These are phyloP conservation scores for Molossus alvarezi DNA, from an alignment of 2,797 vertebrate species.

Conservation along the genomic window DNA sequence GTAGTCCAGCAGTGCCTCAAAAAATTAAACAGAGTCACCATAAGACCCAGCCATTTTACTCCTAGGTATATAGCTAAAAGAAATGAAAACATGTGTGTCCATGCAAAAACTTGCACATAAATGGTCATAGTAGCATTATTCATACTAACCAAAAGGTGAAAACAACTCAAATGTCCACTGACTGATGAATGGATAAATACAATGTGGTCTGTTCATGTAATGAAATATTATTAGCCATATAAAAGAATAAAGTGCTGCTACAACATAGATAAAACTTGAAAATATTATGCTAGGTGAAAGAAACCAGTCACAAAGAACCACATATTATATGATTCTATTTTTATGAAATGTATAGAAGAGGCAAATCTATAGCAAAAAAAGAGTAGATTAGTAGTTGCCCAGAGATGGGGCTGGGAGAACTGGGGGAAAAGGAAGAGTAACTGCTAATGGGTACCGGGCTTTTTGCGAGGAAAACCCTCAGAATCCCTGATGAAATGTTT, in stretches of 20 bases:
- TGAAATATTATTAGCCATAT: slow-evolving; percentile 39
- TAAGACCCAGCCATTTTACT: slow-evolving; percentile 25
- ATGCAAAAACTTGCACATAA: slow-evolving; percentile 38
- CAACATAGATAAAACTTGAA: slow-evolving; percentile 31
- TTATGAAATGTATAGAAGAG: slow-evolving; percentile 23
- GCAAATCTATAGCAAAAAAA: slow-evolving; percentile 28
- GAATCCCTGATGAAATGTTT: not conserved
- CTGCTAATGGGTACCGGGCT: not conserved
- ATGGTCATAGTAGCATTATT: slow-evolving; percentile 42
- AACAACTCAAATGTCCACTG: slow-evolving; percentile 43
- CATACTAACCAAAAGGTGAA: slow-evolving; percentile 49
- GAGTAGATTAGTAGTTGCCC: slow-evolving; percentile 37
- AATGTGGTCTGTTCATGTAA: slow-evolving; percentile 38
- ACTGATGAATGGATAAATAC: slow-evolving; percentile 36
- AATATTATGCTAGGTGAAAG: slow-evolving; percentile 31
- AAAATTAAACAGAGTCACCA: slow-evolving; percentile 57
- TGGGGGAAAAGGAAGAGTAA: not conserved
- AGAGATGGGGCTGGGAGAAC: not conserved
- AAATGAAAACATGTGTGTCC: slow-evolving; percentile 51
- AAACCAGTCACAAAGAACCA: slow-evolving; percentile 52
- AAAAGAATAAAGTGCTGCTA: not conserved
- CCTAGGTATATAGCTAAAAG: not conserved
- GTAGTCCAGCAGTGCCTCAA: slow-evolving; percentile 53
- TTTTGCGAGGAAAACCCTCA: not conserved
- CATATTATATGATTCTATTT: slow-evolving; percentile 37